Evolutionary conservation across 2,797 vertebrate genomes (phyloP), one percentile per base, ranked within the genome.

Genomic region (Threskiornis aethiopicus): DNA sequence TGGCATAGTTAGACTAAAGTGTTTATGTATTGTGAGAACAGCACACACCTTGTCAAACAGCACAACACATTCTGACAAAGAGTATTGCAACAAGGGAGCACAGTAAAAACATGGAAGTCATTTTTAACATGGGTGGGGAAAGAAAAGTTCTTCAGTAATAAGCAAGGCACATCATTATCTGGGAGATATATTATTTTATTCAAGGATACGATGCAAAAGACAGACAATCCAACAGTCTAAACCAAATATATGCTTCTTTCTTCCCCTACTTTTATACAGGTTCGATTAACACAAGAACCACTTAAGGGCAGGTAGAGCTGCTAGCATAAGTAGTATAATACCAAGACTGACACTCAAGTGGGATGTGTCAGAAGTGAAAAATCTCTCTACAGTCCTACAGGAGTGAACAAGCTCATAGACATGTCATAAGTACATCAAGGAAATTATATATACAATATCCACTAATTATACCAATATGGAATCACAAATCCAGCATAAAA

Each of bases 291-390:
- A 70, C 51, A 94, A 96, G 87, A 47, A 95, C 41, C 59, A 89
- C 47, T 95, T 90, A 85, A 91, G 71, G 26, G 71, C 42, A 77
- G 49, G 47, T 67, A 87, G 69, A 91, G 54, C 47, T 87, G 62
- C 28, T 87, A 78, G 42, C 31, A 78, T 71, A 93, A 81, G 61
- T 86, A 93, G 58, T 37, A 18, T 35, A 93, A 90, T 57, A n/a
- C 39, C 41, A 80, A 95, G 90, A 95, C 3, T 87, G 89, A 69
- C 87, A 92, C 39, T 44, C 19, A 91, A 91, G 78, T 96, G n/a
- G 86, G 72, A 97, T 92, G 69, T 52, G 37, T 90, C 92, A 94
- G 46, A 91, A 96, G 51, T 76, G 52, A 76, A 96, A 96, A 90
- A 89, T 83, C 89, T 96, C 82, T 94, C 89, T 46, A 66, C 39